Percentiles rank a stretch among this genome's conserved stretches.
Conservation (phyloP, 2,888 invertebrate species). For the Agrochola lychnidis region DNA sequence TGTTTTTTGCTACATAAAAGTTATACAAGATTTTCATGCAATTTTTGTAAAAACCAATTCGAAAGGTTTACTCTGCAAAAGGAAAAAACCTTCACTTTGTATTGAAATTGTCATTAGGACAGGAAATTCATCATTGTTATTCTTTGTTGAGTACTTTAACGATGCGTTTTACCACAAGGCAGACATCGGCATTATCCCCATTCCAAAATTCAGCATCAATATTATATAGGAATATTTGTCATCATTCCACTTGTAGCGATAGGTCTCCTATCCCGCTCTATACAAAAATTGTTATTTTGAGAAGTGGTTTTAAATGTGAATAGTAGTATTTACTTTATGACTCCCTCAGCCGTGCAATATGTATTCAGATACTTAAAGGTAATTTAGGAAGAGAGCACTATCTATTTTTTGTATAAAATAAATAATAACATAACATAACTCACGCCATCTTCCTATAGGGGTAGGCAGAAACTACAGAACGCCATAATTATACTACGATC, state of each 20-base stretch:
- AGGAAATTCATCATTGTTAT: not conserved
- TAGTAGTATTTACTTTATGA: not conserved
- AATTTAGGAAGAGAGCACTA: not conserved
- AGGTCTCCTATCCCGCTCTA: not conserved
- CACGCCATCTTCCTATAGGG: no score
- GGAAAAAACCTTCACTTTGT: not conserved
- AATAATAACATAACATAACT: no score
- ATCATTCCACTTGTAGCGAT: not conserved
- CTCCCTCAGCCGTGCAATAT: not conserved
- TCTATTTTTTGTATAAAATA: no score
- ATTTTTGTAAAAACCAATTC: not conserved
- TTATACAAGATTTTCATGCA: not conserved
- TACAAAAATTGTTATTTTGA: constrained; percentile 32
- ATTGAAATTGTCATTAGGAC: not conserved
- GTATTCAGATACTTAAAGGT: not conserved
- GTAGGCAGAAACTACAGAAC: no score
- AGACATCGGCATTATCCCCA: not conserved
- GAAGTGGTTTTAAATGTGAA: constrained; percentile 32
- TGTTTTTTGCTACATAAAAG: constrained; percentile 10
- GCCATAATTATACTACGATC: no score
- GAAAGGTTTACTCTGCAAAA: not conserved
- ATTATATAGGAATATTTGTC: not conserved
- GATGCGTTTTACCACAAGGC: not conserved
- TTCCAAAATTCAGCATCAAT: not conserved
- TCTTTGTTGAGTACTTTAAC: not conserved